A percentile compares a stretch with the other conserved stretches of the same genome.
Conservation (phyloP, 2,888 invertebrate species). For the Stenurella melanura region DNA sequence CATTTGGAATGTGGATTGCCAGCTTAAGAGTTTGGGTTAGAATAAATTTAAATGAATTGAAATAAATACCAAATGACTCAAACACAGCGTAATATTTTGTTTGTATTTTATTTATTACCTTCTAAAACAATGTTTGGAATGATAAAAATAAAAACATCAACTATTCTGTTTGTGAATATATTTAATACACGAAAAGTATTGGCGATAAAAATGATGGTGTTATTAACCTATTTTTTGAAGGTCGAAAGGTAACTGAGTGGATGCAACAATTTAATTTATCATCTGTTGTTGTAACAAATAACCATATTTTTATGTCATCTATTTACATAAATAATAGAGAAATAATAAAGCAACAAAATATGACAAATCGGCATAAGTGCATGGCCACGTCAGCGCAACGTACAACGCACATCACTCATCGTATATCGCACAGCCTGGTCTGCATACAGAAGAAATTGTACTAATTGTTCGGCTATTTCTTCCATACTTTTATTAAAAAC, state of each 20-base stretch:
- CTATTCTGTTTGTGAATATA: background rate
- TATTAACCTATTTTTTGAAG: slow-evolving; percentile 1
- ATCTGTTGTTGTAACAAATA: too few species aligned
- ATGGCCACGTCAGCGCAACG: too few species aligned
- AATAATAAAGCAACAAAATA: too few species aligned
- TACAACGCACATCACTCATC: too few species aligned
- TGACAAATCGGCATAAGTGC: too few species aligned
- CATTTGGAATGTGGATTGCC: background rate
- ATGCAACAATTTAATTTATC: background rate
- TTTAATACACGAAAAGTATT: slow-evolving; percentile 5
- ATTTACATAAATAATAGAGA: too few species aligned
- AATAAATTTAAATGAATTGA: background rate
- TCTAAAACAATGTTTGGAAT: background rate
- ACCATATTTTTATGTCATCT: too few species aligned
- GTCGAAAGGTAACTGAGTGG: background rate
- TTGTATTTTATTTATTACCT: background rate
- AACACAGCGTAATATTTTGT: background rate
- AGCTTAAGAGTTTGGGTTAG: background rate
- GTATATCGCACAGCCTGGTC: too few species aligned
- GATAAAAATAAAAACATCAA: background rate
- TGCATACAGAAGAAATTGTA: too few species aligned
- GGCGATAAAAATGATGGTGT: background rate
- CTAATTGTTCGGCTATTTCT: too few species aligned
- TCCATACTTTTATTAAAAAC: too few species aligned
- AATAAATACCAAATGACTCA: background rate